Conservation (phyloP, 2,797 vertebrate genomes). For the Enteromius trimaculatus region DNA sequence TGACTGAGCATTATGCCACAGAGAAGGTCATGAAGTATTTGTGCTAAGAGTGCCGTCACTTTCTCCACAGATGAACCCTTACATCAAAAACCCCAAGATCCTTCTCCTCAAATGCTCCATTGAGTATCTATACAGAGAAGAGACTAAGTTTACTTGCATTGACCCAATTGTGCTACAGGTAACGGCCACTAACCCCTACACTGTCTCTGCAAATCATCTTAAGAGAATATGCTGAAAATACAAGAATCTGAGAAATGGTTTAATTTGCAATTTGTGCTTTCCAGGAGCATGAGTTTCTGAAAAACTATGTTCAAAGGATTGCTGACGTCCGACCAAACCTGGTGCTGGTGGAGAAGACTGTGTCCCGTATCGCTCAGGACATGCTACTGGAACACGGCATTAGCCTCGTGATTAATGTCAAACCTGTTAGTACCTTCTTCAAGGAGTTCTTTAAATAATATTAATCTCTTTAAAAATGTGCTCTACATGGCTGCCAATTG, state of each 20-base stretch:
- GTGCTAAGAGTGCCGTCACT: background rate
- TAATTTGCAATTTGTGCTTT: conserved; percentile 1
- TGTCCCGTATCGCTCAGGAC: conserved; percentile 97
- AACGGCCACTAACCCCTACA: conserved; percentile 24
- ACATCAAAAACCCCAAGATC: conserved; percentile 97
- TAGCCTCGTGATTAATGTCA: conserved; percentile 95
- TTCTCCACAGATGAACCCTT: conserved; percentile 89
- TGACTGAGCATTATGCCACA: background rate
- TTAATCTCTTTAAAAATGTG: background rate
- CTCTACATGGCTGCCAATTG: no score
- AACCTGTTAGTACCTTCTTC: conserved; percentile 82
- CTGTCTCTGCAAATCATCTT: background rate
- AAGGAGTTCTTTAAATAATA: background rate
- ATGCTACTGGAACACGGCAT: conserved; percentile 98
- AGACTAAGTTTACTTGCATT: conserved; percentile 98
- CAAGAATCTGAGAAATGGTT: background rate
- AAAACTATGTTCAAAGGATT: conserved; percentile 97
- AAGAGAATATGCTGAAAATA: background rate
- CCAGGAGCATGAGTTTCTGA: conserved; percentile 97
- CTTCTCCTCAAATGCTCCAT: conserved; percentile 97
- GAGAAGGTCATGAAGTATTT: background rate
- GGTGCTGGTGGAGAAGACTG: conserved; percentile 97
- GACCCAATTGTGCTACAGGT: conserved; percentile 98
- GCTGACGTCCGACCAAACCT: conserved; percentile 94
- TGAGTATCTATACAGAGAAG: conserved; percentile 97